phyloP scores from a whole-genome alignment of 2,113 vertebrate species.

The Oncorhynchus masou region DNA sequence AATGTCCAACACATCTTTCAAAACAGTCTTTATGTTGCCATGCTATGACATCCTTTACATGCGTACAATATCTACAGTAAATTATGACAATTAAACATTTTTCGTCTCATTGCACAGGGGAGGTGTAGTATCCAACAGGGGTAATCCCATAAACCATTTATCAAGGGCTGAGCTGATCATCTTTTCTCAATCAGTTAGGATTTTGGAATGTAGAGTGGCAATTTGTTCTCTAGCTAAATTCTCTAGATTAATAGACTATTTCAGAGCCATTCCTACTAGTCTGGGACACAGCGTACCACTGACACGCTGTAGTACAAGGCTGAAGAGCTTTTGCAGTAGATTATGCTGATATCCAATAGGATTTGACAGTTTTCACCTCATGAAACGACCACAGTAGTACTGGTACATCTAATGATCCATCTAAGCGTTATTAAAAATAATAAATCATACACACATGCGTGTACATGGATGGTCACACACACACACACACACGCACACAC shows the following conservation, averaged over 20 bases:
- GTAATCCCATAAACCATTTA: constrained; percentile 58
- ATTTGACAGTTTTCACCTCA: constrained; percentile 58
- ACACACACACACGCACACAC: no score
- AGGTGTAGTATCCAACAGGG: constrained; percentile 39
- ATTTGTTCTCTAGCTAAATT: constrained; percentile 57
- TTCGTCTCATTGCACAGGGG: neutral
- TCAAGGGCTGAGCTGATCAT: constrained; percentile 56
- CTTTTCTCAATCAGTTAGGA: constrained; percentile 59
- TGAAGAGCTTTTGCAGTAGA: constrained; percentile 51
- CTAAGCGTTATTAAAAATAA: constrained; percentile 65
- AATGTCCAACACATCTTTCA: no score
- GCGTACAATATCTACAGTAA: no score
- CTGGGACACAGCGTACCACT: constrained; percentile 15
- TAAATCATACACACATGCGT: constrained; percentile 30
- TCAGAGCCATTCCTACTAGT: constrained; percentile 20
- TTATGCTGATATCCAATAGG: constrained; percentile 67
- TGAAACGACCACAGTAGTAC: constrained; percentile 54
- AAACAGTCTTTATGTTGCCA: no score
- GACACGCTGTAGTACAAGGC: constrained; percentile 27
- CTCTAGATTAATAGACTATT: constrained; percentile 48
- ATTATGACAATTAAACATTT: no score
- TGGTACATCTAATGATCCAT: constrained; percentile 63
- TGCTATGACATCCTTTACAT: no score
- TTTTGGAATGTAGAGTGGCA: constrained; percentile 62
- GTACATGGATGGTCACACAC: no score